Conservation (phyloP, 2,888 invertebrate species). For the Athripsodes cinereus region DNA sequence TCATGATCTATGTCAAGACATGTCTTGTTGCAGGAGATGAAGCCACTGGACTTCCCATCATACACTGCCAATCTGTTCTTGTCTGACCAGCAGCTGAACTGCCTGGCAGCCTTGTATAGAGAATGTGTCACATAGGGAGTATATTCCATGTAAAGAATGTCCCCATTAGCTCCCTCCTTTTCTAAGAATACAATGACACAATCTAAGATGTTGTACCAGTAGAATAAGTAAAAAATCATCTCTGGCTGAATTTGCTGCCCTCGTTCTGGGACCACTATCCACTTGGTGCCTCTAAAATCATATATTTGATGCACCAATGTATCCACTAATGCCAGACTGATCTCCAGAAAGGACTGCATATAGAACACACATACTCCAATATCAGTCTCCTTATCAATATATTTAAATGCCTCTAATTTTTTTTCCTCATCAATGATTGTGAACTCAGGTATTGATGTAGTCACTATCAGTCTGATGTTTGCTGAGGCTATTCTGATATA, state of each 20-base stretch:
- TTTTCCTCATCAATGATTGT: neutral
- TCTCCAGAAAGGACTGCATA: neutral
- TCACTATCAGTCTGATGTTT: neutral
- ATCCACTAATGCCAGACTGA: neutral
- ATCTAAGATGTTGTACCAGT: slow-evolving; percentile 20
- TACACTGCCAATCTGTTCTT: slow-evolving; percentile 7
- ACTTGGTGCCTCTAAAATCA: neutral
- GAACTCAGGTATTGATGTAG: neutral
- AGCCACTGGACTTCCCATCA: slow-evolving; percentile 14
- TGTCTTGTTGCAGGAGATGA: slow-evolving; percentile 13
- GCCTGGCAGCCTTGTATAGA: slow-evolving; percentile 4
- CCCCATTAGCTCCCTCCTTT: too few relatives aligned
- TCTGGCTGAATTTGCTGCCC: too few relatives aligned
- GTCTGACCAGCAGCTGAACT: slow-evolving; percentile 20
- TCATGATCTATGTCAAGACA: slow-evolving; percentile 7
- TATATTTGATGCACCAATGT: neutral
- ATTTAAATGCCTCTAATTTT: too few relatives aligned
- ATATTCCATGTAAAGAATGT: slow-evolving; percentile 11
- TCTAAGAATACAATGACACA: slow-evolving; percentile 13
- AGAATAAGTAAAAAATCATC: slow-evolving; percentile 18
- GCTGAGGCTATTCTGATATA: too few relatives aligned
- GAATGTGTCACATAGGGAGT: slow-evolving; percentile 9
- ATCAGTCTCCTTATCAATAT: neutral
- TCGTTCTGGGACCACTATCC: neutral
- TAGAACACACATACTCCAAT: neutral